phyloP scores from a whole-genome alignment of 2,797 vertebrate genomes.

The Brachyrhaphis roseni region DNA sequence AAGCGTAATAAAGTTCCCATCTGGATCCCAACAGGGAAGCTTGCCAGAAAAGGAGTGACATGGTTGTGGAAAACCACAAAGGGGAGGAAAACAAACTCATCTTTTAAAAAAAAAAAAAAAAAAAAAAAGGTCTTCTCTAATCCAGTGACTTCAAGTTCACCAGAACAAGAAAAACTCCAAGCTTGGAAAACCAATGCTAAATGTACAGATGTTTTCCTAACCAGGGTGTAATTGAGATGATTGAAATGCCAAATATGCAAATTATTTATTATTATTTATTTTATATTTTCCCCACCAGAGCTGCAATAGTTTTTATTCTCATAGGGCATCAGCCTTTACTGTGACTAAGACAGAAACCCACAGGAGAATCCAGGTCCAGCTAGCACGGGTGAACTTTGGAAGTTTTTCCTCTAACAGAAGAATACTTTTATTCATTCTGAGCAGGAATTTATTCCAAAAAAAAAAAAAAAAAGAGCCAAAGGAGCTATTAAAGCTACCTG shows the following conservation, averaged over 20 bases:
- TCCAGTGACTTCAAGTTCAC: slow-evolving; percentile 20
- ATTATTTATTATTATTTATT: background rate
- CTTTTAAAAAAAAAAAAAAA: background rate
- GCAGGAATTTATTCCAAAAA: slow-evolving; percentile 43
- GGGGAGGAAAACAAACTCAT: slow-evolving; percentile 15
- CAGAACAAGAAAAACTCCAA: slow-evolving; percentile 1
- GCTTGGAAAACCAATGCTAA: background rate
- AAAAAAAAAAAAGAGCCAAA: background rate
- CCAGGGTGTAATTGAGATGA: background rate
- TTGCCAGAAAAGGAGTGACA: slow-evolving; percentile 46
- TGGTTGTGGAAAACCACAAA: slow-evolving; percentile 58
- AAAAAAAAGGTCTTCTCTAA: slow-evolving; percentile 23
- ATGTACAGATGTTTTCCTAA: background rate
- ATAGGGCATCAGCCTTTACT: background rate
- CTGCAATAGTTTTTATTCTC: slow-evolving; percentile 5
- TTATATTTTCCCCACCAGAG: background rate
- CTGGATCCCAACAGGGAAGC: slow-evolving; percentile 54
- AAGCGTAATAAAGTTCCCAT: slow-evolving; percentile 74
- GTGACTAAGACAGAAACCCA: slow-evolving; percentile 24
- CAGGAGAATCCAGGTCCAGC: slow-evolving; percentile 27
- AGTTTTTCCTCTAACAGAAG: slow-evolving; percentile 45
- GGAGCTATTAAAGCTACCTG: slow-evolving; percentile 19
- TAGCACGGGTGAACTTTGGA: slow-evolving; percentile 20
- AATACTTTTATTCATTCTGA: slow-evolving; percentile 57
- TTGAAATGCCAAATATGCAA: background rate